Evolutionary conservation across 2,888 invertebrate species (phyloP).

Genomic region (Diaphora mendica): DNA sequence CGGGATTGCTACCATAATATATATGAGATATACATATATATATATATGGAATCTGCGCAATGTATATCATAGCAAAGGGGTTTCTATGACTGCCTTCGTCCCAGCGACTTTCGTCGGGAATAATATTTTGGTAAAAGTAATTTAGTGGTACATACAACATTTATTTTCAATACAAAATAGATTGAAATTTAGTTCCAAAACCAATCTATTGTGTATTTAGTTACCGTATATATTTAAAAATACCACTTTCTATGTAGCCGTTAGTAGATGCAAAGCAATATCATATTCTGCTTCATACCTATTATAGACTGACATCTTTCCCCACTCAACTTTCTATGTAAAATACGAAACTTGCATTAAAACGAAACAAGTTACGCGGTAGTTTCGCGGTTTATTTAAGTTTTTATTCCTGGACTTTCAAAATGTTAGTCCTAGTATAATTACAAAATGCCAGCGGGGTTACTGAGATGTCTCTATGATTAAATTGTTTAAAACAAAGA

Average conservation of each 20-base stretch:
- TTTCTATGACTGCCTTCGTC: no score
- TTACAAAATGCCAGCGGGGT: neutral
- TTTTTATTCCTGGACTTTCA: constrained; percentile 18
- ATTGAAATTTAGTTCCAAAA: no score
- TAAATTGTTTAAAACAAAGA: neutral
- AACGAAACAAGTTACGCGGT: constrained; percentile 15
- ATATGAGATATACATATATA: no score
- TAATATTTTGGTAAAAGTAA: no score
- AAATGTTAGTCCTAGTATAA: neutral
- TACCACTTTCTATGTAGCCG: neutral
- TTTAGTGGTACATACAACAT: neutral
- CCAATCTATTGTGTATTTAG: no score
- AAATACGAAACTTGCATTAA: constrained; percentile 38
- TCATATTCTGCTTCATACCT: neutral
- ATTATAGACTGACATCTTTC: constrained; percentile 20
- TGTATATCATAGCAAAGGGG: neutral
- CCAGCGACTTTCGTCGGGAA: no score
- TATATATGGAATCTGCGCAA: neutral
- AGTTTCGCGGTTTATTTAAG: constrained; percentile 17
- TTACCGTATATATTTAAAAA: neutral
- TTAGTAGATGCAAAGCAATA: neutral
- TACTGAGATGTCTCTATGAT: neutral
- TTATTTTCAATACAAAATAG: no score
- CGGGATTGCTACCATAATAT: no score
- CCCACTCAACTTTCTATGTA: constrained; percentile 24